These are phyloP conservation scores for Petrocephalus sullivani DNA, from an alignment of 2,797 vertebrate genomes.

Conservation along the genomic window DNA sequence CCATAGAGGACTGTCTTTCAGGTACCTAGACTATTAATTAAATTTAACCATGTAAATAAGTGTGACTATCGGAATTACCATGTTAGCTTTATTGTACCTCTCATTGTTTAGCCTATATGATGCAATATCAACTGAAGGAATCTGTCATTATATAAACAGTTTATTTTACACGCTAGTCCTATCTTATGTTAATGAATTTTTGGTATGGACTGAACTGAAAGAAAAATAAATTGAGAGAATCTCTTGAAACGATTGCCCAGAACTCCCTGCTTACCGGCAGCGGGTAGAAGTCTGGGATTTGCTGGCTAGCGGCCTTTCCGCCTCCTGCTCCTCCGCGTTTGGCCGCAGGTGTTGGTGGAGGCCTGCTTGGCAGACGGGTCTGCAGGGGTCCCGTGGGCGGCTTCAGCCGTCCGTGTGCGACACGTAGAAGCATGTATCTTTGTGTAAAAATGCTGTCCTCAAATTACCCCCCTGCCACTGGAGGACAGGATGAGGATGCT, in stretches of 20 bases:
- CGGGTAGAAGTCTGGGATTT: background rate
- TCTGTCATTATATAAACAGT: background rate
- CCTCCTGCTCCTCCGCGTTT: background rate
- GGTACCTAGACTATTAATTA: background rate
- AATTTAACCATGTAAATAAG: background rate
- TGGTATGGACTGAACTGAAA: background rate
- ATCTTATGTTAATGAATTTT: background rate
- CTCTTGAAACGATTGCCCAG: background rate
- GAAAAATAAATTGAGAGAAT: background rate
- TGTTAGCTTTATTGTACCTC: background rate
- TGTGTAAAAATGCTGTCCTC: background rate
- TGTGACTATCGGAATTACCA: background rate
- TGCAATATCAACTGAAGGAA: background rate
- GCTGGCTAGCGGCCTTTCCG: background rate
- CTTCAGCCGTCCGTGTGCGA: background rate
- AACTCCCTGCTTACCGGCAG: background rate
- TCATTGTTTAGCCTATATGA: background rate
- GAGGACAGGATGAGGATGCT: background rate
- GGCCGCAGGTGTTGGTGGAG: background rate
- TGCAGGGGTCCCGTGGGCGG: background rate
- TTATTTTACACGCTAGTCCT: background rate
- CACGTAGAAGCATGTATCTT: background rate
- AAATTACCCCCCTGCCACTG: background rate
- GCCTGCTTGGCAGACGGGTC: background rate
- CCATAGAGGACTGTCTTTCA: background rate